These are phyloP conservation scores for Bombus picipes DNA, from an alignment of 1,140 invertebrate genomes.

Conservation along the genomic window DNA sequence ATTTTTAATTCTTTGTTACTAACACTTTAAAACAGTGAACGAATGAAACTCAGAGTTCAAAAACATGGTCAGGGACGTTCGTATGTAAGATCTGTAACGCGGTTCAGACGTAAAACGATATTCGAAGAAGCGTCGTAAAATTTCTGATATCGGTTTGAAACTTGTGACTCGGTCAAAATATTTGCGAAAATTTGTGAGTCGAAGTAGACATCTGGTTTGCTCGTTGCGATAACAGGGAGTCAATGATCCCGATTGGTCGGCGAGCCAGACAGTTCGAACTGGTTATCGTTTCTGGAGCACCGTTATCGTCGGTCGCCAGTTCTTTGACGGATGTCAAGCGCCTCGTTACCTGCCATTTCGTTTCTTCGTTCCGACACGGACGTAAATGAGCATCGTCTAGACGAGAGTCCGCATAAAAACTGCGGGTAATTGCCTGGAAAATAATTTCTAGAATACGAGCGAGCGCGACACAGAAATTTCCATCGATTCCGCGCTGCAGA, in stretches of 20 bases:
- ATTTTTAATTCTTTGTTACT: too few relatives aligned
- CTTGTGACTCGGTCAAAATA: not conserved
- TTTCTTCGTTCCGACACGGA: slow-evolving; percentile 1
- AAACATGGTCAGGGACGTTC: too few relatives aligned
- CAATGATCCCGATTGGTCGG: slow-evolving; percentile 41
- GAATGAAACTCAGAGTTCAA: too few relatives aligned
- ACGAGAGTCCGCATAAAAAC: slow-evolving; percentile 21
- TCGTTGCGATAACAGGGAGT: slow-evolving; percentile 30
- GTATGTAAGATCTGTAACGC: too few relatives aligned
- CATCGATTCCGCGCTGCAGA: not conserved
- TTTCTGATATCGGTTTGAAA: not conserved
- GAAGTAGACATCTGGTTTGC: slow-evolving; percentile 16
- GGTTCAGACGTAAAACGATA: not conserved
- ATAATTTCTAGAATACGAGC: not conserved
- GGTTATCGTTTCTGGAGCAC: slow-evolving; percentile 57
- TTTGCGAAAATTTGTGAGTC: slow-evolving; percentile 32
- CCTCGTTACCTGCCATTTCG: slow-evolving; percentile 46
- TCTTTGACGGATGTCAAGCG: slow-evolving; percentile 40
- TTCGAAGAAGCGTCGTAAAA: not conserved
- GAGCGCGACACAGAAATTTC: slow-evolving; percentile 12
- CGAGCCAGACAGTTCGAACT: slow-evolving; percentile 45
- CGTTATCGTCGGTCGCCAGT: slow-evolving; percentile 42
- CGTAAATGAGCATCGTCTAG: slow-evolving; percentile 47
- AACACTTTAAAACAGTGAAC: too few relatives aligned
- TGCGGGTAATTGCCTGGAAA: slow-evolving; percentile 36